Base-by-base conservation (phyloP, 2,888 invertebrate species). In the Antheraea yamamai region DNA sequence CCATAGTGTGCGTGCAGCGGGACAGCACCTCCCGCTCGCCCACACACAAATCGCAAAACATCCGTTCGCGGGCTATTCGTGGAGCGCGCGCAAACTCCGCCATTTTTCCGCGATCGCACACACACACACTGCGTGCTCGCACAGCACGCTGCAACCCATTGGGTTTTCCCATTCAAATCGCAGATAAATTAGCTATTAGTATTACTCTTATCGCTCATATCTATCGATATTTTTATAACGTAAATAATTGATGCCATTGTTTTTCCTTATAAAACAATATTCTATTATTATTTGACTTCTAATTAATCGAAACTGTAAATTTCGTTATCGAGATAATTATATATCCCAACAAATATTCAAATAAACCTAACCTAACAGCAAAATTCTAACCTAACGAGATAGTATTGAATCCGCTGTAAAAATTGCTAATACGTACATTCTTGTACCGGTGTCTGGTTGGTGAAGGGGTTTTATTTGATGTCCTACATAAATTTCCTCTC, bases 21-120 rank as follows among this genome's bases (percentile, higher is more conserved):
- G 58, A 68, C 66, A 66, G 77, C 81, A 87, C 86, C 91, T 88
- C 89, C 88, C 92, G 83, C 89, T 79, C 85, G 80, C 82, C 82
- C 64, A 66, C 64, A 66, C 64, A 30, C 64, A 66, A 66, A 85
- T 83, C 87, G 88, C 89, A 86, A 88, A 89, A 91, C 91, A 92
- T 92, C 92, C 92, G 91, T 86, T 87, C 87, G 85, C 88, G 88
- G 81, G 83, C 76, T 94, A 93, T 94, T 92, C 89, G 85, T 85
- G 86, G 89, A 89, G 82, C 87, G 84, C 85, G 85, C 89, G 85
- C 92, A 92, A 92, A 92, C 82, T 84, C 77, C 85, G 87, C 87
- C 85, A 89, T 89, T 91, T 92, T 89, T 89, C 87, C 87, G 78
- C 83, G 88, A 87, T 84, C 82, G 83, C 84, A 66, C 26, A 66